phyloP scores from a whole-genome alignment of 2,797 vertebrate species.

The Garrulus glandarius region DNA sequence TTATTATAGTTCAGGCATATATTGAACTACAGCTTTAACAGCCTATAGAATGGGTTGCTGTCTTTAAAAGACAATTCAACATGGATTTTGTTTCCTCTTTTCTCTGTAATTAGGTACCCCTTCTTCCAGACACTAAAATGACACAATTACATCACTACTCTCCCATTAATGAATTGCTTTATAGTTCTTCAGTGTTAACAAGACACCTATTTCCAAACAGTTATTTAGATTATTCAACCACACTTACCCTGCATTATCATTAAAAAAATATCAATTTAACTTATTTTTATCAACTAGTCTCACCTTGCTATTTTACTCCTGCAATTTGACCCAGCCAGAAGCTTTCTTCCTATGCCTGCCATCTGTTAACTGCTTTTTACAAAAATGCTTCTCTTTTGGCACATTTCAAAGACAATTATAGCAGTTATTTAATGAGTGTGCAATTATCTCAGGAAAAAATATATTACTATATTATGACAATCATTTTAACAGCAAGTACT shows the following conservation, averaged over 20 bases:
- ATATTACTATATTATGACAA: not conserved
- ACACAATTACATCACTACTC: not conserved
- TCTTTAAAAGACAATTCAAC: not conserved
- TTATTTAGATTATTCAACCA: not conserved
- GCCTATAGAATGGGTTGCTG: not conserved
- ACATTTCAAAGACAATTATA: conserved; percentile 12
- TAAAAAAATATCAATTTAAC: not conserved
- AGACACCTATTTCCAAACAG: not conserved
- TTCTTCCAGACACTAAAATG: not conserved
- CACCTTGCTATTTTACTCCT: not conserved
- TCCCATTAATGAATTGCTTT: not conserved
- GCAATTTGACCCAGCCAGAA: not conserved
- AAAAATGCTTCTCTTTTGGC: conserved; percentile 23
- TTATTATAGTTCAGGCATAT: not conserved
- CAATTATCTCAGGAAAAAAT: not conserved
- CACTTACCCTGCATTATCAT: not conserved
- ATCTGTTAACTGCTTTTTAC: conserved; percentile 10
- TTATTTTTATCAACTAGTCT: not conserved
- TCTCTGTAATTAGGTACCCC: not conserved
- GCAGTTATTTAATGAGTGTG: not conserved
- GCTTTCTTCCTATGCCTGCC: not conserved
- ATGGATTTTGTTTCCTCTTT: not conserved
- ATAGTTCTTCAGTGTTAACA: not conserved
- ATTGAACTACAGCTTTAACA: not conserved
- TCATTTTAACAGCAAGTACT: not conserved